Conservation (phyloP, 1,140 invertebrate species). For the Drosophila mauritiana region DNA sequence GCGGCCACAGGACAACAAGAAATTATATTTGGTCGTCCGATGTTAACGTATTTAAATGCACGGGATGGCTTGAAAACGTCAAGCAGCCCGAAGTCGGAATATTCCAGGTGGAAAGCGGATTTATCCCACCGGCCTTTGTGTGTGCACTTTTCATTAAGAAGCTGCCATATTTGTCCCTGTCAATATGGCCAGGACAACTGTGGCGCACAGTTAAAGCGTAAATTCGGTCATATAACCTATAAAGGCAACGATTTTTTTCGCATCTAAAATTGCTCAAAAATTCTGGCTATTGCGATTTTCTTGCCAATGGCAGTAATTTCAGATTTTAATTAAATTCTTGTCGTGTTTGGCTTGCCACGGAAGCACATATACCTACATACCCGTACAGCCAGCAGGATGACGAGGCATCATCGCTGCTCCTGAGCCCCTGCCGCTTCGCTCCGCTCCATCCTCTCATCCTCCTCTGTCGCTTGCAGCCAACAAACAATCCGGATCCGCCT, state of each 20-base stretch:
- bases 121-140: constrained; percentile 1
- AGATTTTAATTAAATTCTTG: constrained; percentile 82
- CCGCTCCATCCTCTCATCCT: not conserved
- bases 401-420: constrained; percentile 23
- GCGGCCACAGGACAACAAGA: constrained; percentile 46
- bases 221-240: constrained; percentile 34
- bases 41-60: constrained; percentile 59
- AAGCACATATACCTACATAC: constrained; percentile 6
- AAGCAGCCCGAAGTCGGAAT: constrained; percentile 3
- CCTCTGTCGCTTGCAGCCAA: constrained; percentile 37
- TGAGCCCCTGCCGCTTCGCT: constrained; percentile 7
- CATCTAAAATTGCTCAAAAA: constrained; percentile 63
- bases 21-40: constrained; percentile 39
- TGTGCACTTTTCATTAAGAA: constrained; percentile 31
- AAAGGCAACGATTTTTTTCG: constrained; percentile 18
- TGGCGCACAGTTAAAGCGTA: constrained; percentile 33
- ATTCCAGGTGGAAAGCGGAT: not conserved
- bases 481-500: constrained; percentile 30
- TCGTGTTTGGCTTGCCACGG: constrained; percentile 51
- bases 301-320: constrained; percentile 72
- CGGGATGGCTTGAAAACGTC: constrained; percentile 38
- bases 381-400: constrained; percentile 16
- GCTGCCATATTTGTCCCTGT: constrained; percentile 13
- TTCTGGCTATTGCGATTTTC: constrained; percentile 42
- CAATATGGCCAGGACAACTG: constrained; percentile 24